Evolutionary conservation across 2,888 invertebrate species (phyloP).

Genomic region (Drosophila rellima): DNA sequence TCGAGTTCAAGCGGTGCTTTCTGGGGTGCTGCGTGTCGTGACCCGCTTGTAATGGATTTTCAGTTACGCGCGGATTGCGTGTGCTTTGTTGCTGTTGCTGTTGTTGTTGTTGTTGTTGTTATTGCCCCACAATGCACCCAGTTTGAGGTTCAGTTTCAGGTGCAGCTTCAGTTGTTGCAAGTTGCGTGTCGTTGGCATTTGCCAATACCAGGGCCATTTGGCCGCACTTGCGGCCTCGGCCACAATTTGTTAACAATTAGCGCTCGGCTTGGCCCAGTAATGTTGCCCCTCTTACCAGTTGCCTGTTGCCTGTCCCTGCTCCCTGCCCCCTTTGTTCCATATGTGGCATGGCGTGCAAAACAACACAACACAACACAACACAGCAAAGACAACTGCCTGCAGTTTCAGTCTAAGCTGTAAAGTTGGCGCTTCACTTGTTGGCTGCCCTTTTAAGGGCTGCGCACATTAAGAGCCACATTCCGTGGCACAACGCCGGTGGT

Average conservation of each 20-base stretch:
- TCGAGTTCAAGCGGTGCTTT: constrained; percentile 6
- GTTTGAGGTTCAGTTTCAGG: not conserved
- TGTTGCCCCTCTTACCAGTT: not conserved
- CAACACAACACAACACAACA: no score
- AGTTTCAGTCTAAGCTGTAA: constrained; percentile 53
- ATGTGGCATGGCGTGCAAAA: constrained; percentile 36
- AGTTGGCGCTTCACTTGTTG: constrained; percentile 49
- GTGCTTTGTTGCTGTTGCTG: constrained; percentile 20
- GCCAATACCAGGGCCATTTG: constrained; percentile 1
- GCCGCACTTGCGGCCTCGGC: constrained; percentile 49
- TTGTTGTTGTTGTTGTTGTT: no score
- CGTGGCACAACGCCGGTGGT: constrained; percentile 44
- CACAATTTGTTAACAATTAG: constrained; percentile 80
- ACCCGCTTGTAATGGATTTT: constrained; percentile 63
- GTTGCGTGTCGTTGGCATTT: constrained; percentile 39
- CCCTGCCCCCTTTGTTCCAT: not conserved
- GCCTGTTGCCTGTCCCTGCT: not conserved
- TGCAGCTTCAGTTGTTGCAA: constrained; percentile 6
- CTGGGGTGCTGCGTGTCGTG: constrained; percentile 50
- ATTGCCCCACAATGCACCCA: constrained; percentile 12
- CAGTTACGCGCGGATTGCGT: constrained; percentile 75
- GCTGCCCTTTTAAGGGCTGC: constrained; percentile 54
- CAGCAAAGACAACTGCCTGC: not conserved
- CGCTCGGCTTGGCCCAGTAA: constrained; percentile 36
- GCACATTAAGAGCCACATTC: constrained; percentile 64